Percentiles rank a stretch among this genome's conserved stretches.
Conservation (phyloP, 2,113 vertebrate genomes). For the Ursus arctos region DNA sequence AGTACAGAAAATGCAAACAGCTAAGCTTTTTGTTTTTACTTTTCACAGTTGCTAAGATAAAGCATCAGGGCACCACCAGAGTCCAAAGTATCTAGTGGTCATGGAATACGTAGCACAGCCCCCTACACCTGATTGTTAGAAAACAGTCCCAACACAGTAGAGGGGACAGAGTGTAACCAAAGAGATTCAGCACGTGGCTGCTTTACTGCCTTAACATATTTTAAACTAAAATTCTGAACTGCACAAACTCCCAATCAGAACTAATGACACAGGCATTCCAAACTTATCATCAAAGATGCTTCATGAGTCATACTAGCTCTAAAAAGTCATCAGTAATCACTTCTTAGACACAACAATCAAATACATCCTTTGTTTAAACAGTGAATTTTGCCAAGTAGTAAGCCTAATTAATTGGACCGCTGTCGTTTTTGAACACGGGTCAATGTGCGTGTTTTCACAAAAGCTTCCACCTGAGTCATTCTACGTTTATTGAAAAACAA, state of each 20-base stretch:
- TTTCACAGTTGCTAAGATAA: constrained; percentile 55
- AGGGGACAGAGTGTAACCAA: not conserved
- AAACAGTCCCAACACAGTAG: not conserved
- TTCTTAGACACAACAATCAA: constrained; percentile 74
- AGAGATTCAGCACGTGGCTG: not conserved
- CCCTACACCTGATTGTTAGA: not conserved
- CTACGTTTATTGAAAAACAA: constrained; percentile 61
- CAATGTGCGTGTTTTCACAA: constrained; percentile 52
- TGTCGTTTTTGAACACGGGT: constrained; percentile 65
- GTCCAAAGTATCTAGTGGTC: not conserved
- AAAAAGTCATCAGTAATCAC: constrained; percentile 74
- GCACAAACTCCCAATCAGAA: constrained; percentile 71
- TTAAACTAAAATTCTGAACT: constrained; percentile 69
- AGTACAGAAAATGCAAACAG: not conserved
- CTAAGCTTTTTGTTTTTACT: constrained; percentile 52
- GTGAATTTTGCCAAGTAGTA: constrained; percentile 68
- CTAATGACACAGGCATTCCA: constrained; percentile 71
- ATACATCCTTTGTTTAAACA: constrained; percentile 62
- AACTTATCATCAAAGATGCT: constrained; percentile 72
- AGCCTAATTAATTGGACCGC: constrained; percentile 66
- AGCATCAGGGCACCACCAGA: not conserved
- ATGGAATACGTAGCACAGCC: not conserved
- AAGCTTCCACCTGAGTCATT: constrained; percentile 64
- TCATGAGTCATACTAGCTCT: constrained; percentile 72
- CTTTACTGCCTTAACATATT: constrained; percentile 56